Evolutionary conservation across 2,113 vertebrate species (phyloP).

Genomic region (Aspiorhynchus laticeps): DNA sequence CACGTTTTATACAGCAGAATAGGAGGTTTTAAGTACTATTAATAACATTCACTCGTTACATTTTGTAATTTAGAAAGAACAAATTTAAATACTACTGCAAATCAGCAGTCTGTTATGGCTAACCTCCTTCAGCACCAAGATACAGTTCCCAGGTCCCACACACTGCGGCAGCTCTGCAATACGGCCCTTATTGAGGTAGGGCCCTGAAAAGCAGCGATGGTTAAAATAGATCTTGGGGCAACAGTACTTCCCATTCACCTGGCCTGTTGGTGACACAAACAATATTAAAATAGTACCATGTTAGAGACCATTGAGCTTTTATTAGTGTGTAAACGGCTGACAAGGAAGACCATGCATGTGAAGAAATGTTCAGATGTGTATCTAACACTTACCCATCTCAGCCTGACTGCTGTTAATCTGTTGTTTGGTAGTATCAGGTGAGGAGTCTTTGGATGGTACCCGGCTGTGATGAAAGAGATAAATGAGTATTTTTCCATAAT

Average conservation of each 20-base stretch:
- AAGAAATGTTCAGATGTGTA: not conserved
- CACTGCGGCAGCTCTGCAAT: constrained; percentile 97
- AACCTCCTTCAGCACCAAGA: constrained; percentile 96
- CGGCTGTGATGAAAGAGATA: constrained; percentile 43
- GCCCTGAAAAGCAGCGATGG: constrained; percentile 97
- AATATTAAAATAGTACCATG: constrained; percentile 8
- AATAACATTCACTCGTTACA: not conserved
- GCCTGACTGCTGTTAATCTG: constrained; percentile 70
- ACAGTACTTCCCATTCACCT: constrained; percentile 91
- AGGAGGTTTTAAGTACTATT: not conserved
- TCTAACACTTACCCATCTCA: constrained; percentile 69
- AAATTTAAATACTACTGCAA: not conserved
- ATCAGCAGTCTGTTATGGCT: constrained; percentile 45
- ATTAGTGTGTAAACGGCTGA: not conserved
- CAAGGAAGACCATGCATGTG: not conserved
- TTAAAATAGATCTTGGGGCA: constrained; percentile 99
- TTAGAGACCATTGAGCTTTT: not conserved
- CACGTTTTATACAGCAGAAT: not conserved
- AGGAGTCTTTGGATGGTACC: constrained; percentile 68
- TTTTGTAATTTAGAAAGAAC: not conserved
- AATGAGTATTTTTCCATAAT: constrained; percentile 17
- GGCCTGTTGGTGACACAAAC: constrained; percentile 60
- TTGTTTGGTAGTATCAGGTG: constrained; percentile 69
- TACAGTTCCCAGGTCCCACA: constrained; percentile 95
- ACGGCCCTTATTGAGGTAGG: constrained; percentile 97